phyloP scores from a whole-genome alignment of 35 echinoderm and acorn worm species.

The Anneissia japonica region DNA sequence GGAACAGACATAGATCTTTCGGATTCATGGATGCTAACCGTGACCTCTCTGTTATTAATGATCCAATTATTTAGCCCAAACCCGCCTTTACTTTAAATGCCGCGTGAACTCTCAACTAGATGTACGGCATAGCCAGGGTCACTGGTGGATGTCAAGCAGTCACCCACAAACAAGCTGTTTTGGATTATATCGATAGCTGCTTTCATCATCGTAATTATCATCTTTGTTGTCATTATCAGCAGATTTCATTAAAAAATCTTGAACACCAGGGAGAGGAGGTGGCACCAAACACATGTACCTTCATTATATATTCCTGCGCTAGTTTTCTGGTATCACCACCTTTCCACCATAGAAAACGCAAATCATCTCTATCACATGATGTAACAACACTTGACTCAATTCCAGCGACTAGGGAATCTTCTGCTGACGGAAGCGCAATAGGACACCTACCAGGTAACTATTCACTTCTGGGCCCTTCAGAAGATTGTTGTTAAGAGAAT shows the following conservation, averaged over 20 bases:
- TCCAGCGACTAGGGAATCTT: background rate
- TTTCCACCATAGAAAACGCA: constrained; percentile 35
- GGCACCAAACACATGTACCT: constrained; percentile 11
- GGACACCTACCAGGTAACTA: constrained; percentile 1
- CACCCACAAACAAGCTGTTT: too few relatives aligned
- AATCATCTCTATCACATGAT: background rate
- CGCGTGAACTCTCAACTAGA: too few relatives aligned
- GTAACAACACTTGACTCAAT: background rate
- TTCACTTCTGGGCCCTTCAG: background rate
- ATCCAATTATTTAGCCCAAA: too few relatives aligned
- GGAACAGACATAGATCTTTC: too few relatives aligned
- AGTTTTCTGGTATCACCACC: background rate
- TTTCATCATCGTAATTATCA: too few relatives aligned
- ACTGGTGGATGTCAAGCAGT: too few relatives aligned
- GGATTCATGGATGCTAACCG: too few relatives aligned
- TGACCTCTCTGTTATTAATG: too few relatives aligned
- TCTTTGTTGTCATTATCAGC: constrained; percentile 1
- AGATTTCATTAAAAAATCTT: background rate
- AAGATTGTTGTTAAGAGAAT: background rate
- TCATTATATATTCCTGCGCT: background rate
- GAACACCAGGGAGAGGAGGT: background rate
- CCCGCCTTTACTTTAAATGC: too few relatives aligned
- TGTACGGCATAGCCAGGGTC: too few relatives aligned
- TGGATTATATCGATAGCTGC: too few relatives aligned
- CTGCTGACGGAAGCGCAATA: background rate